Conservation (phyloP, 37 sponge, comb jelly and placozoan genomes). For the Haliclona indistincta region DNA sequence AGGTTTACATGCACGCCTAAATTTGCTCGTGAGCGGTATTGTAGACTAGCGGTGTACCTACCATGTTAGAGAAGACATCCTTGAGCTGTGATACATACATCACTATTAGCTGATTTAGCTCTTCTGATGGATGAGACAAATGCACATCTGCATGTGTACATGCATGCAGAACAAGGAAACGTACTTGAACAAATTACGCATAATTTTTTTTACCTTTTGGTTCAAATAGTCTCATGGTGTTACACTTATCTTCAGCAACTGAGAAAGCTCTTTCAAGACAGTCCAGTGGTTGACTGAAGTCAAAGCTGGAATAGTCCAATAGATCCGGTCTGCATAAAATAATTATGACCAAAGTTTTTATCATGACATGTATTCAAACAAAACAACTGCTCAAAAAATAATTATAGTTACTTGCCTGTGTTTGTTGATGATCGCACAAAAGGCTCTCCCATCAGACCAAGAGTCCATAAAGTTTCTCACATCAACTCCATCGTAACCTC, state of each 20-base stretch:
- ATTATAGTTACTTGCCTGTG: no score
- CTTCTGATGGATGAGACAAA: no score
- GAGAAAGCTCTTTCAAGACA: slow-evolving; percentile 77
- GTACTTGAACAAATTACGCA: no score
- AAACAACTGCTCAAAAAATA: no score
- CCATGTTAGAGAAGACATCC: slow-evolving; percentile 72
- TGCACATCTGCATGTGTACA: slow-evolving; percentile 58
- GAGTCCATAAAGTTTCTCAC: slow-evolving; percentile 76
- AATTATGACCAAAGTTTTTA: no score
- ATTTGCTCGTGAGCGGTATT: no score
- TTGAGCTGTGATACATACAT: slow-evolving; percentile 83
- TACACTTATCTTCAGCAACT: slow-evolving; percentile 64
- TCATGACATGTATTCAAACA: no score
- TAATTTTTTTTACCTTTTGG: slow-evolving; percentile 76
- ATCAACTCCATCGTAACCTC: slow-evolving; percentile 70
- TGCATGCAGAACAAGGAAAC: no score
- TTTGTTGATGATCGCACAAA: slow-evolving; percentile 87
- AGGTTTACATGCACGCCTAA: no score
- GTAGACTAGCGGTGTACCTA: no score
- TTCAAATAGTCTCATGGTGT: slow-evolving; percentile 73
- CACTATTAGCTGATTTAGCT: slow-evolving; percentile 86
- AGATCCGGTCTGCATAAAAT: slow-evolving; percentile 92
- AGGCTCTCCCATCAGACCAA: slow-evolving; percentile 82
- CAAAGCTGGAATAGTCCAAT: slow-evolving; percentile 73
- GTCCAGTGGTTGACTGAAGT: slow-evolving; percentile 48